A percentile compares a stretch with the other conserved stretches of the same genome.
Evolutionary conservation across 2,797 vertebrate species (phyloP).

Genomic region (Anguilla marmorata): DNA sequence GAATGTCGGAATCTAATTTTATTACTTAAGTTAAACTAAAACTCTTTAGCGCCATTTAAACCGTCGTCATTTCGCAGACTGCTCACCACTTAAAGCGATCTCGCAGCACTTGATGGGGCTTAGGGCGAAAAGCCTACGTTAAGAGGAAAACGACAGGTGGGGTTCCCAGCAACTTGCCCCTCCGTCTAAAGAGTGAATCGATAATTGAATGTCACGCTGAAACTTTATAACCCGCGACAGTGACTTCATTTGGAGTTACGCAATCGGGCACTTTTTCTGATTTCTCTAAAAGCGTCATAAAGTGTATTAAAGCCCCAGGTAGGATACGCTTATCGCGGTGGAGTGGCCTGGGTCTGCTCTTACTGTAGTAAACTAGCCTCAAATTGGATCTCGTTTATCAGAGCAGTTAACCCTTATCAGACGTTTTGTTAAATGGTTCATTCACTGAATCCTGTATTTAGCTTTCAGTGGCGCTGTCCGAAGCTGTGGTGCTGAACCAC

Average conservation of each 20-base stretch:
- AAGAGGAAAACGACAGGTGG: neutral
- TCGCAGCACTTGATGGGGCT: too few relatives aligned
- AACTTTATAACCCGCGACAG: neutral
- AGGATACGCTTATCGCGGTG: neutral
- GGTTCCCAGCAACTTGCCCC: neutral
- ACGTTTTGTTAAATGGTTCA: neutral
- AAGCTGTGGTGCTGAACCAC: slow-evolving; percentile 45
- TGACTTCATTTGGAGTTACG: neutral
- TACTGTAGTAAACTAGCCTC: neutral
- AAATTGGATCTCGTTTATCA: neutral
- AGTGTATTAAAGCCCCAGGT: neutral
- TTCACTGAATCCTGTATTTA: neutral
- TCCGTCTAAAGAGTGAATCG: neutral
- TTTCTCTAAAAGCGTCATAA: neutral
- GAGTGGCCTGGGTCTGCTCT: neutral
- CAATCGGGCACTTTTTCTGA: neutral
- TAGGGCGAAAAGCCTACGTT: too few relatives aligned
- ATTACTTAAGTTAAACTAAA: too few relatives aligned
- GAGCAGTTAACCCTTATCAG: neutral
- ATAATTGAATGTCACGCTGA: neutral
- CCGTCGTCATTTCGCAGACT: too few relatives aligned
- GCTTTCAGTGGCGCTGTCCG: slow-evolving; percentile 40
- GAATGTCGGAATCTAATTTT: too few relatives aligned
- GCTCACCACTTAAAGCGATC: too few relatives aligned
- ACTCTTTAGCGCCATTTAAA: too few relatives aligned